Evolutionary conservation across 2,797 vertebrate species (phyloP).

Genomic region (Coilia nasus): DNA sequence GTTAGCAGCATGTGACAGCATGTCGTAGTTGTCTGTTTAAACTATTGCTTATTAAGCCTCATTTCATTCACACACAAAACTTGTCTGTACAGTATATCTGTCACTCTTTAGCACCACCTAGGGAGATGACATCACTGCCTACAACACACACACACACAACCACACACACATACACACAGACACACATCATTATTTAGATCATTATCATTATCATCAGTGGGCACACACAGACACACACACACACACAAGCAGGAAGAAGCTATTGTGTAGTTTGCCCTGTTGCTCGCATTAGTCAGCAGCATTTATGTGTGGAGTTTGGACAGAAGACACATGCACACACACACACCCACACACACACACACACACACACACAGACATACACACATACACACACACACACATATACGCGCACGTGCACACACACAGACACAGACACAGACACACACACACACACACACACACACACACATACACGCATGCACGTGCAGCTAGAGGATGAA

Average conservation of each 20-base stretch:
- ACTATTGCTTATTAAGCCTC: too few species aligned
- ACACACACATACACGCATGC: neutral
- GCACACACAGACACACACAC: neutral
- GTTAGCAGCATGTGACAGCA: too few species aligned
- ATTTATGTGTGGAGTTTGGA: constrained; percentile 14
- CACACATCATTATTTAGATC: neutral
- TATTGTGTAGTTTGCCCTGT: neutral
- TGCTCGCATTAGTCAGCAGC: neutral
- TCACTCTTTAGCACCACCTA: too few species aligned
- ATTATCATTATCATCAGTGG: too few species aligned
- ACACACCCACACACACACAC: neutral
- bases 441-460: neutral
- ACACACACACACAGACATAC: neutral
- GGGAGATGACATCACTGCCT: too few species aligned
- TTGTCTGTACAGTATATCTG: too few species aligned
- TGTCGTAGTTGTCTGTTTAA: too few species aligned
- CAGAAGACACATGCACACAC: neutral
- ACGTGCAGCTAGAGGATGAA: neutral
- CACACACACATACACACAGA: neutral
- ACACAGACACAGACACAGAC: neutral
- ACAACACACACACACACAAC: constrained; percentile 26
- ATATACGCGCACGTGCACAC: neutral
- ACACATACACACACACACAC: neutral
- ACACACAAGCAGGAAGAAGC: neutral
- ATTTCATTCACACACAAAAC: too few species aligned